Conservation (phyloP, 1,140 invertebrate genomes). For the Anthonomus grandis region DNA sequence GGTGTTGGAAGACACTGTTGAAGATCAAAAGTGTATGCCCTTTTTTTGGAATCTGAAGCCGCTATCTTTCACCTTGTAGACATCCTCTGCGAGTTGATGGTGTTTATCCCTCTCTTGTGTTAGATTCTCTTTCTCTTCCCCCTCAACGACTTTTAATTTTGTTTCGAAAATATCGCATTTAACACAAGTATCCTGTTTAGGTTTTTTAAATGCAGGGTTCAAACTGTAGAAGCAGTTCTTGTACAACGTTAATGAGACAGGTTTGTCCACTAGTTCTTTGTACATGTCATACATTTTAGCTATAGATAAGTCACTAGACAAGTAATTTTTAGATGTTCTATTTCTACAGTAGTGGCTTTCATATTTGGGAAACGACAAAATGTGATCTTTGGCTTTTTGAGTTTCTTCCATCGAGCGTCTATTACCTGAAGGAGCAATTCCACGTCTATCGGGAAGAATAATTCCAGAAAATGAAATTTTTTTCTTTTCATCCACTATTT, state of each 20-base stretch:
- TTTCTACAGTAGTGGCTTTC: conserved; percentile 4
- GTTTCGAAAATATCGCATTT: too few relatives aligned
- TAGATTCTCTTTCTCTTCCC: neutral
- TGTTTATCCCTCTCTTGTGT: too few relatives aligned
- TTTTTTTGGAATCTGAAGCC: too few relatives aligned
- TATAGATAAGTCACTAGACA: neutral
- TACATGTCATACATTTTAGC: too few relatives aligned
- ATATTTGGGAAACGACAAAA: conserved; percentile 5
- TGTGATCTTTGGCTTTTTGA: neutral
- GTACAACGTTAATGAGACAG: too few relatives aligned
- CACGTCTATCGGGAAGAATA: conserved; percentile 1
- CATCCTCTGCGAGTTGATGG: too few relatives aligned
- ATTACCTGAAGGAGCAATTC: neutral
- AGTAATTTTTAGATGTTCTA: neutral
- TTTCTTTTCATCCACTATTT: neutral
- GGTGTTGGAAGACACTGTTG: conserved; percentile 1
- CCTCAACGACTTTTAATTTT: neutral
- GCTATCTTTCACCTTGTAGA: too few relatives aligned
- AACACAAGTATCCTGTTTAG: neutral
- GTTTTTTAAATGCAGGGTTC: conserved; percentile 2
- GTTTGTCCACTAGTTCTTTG: too few relatives aligned
- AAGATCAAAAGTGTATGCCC: neutral
- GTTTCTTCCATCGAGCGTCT: neutral
- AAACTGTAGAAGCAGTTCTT: too few relatives aligned
- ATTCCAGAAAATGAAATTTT: neutral